Evolutionary conservation across 2,113 vertebrate genomes (phyloP), one percentile per base, ranked within the genome.

Genomic region (Argyrosomus japonicus): DNA sequence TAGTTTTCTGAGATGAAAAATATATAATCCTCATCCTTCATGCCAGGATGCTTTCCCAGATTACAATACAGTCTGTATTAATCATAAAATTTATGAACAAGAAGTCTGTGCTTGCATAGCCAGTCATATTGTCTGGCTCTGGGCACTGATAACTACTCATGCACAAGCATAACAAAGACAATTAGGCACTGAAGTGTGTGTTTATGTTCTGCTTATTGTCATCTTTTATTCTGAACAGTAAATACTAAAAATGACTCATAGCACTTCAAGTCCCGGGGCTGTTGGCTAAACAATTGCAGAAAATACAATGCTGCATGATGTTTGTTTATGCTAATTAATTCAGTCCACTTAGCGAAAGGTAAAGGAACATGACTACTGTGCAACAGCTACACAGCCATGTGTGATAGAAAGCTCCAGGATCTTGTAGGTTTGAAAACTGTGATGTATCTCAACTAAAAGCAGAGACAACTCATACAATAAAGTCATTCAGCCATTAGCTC

Each of bases 1-100:
- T 94, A 92, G 86, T 93, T 94, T 94, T 93, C 83, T 69, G 67
- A 81, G 89, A 90, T 89, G 89, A 91, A 88, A 91, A 87, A 89
- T 65, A 86, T 80, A 81, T 91, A 93, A 93, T 93, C 90, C 89
- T 89, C 84, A 91, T 91, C 87, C 88, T 93, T 94, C 90, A 92
- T 91, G 93, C 91, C 89, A 90, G 89, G 87, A 94, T 91, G 89
- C 89, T 82, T 89, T 84, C 81, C 79, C 77, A 90, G 89, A 94
- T 93, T 93, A 90, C 79, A 89, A 77, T 77, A 71, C 87, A 90
- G 91, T 86, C 88, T 91, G 89, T 92, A 90, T 92, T 91, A 91
- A 91, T 93, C 92, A 92, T 82, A 60, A 90, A 81, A 89, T 88
- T 75, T 89, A 90, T 90, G 88, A 92, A 92, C 57, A 84, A 75